These are phyloP conservation scores for Pipra filicauda DNA, from an alignment of 2,113 vertebrate genomes.

Conservation along the genomic window DNA sequence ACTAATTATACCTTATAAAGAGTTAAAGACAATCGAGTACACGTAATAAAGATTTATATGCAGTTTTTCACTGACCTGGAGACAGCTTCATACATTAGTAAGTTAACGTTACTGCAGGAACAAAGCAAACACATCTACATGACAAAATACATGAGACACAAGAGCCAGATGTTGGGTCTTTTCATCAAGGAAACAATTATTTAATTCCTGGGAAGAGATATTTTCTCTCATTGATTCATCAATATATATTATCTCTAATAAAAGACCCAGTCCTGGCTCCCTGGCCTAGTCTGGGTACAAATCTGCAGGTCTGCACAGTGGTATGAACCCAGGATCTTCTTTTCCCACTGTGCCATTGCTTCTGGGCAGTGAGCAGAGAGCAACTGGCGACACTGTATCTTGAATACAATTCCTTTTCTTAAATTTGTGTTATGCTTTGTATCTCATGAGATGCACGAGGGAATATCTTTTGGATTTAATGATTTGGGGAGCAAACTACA, in stretches of 20 bases:
- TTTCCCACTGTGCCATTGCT: neutral
- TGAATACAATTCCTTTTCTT: neutral
- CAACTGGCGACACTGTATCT: neutral
- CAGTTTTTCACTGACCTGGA: constrained; percentile 32
- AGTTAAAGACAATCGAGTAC: constrained; percentile 35
- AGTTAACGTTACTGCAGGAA: constrained; percentile 7
- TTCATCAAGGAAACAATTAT: constrained; percentile 36
- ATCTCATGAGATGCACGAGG: neutral
- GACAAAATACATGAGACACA: neutral
- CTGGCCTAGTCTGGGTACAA: neutral
- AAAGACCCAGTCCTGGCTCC: neutral
- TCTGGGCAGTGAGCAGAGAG: neutral
- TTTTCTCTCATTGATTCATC: neutral
- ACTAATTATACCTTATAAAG: constrained; percentile 35
- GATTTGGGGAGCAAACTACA: neutral
- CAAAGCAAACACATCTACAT: constrained; percentile 30
- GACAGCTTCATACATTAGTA: constrained; percentile 14
- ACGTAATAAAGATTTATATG: constrained; percentile 29
- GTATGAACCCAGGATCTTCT: neutral
- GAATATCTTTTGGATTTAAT: neutral
- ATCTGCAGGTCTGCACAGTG: neutral
- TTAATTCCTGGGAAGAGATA: neutral
- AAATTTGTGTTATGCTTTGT: neutral
- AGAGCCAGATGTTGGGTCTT: constrained; percentile 6
- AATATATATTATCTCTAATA: neutral